Percentiles rank a stretch among this genome's conserved stretches.
Evolutionary conservation across 2,113 vertebrate genomes (phyloP).

Genomic region (Notarius lentiginosus): DNA sequence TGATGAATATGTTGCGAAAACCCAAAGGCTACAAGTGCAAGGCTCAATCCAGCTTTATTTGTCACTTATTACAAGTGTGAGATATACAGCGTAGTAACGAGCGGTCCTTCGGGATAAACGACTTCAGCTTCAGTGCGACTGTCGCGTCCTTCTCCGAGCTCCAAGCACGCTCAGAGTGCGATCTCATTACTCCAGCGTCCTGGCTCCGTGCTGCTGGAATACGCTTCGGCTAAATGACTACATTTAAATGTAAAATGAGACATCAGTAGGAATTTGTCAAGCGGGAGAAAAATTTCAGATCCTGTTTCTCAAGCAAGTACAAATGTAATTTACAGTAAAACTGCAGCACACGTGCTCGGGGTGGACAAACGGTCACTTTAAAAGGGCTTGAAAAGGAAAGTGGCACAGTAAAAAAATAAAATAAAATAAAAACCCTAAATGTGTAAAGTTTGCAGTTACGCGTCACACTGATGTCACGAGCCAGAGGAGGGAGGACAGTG

Average conservation of each 20-base stretch:
- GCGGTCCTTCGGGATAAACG: background rate
- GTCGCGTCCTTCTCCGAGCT: slow-evolving; percentile 16
- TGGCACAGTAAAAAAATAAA: background rate
- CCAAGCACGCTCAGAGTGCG: background rate
- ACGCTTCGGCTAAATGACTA: slow-evolving; percentile 12
- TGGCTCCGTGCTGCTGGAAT: background rate
- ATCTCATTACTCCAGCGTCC: slow-evolving; percentile 4
- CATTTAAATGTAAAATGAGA: slow-evolving; percentile 25
- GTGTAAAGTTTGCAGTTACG: background rate
- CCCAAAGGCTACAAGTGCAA: background rate
- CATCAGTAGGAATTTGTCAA: slow-evolving; percentile 19
- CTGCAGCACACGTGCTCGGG: background rate
- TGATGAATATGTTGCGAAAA: background rate
- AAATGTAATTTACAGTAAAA: slow-evolving; percentile 3
- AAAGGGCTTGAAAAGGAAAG: background rate
- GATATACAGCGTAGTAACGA: background rate
- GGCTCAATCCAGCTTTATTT: background rate
- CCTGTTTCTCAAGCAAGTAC: background rate
- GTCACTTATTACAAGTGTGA: background rate
- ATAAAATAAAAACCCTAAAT: too few relatives aligned
- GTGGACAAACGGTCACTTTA: background rate
- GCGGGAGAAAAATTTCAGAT: slow-evolving; percentile 4
- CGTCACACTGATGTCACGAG: background rate
- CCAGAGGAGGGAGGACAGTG: too few relatives aligned
- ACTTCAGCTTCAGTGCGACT: background rate